Conservation (phyloP, 1,140 invertebrate species). For the Lamellibrachia luymesi region DNA sequence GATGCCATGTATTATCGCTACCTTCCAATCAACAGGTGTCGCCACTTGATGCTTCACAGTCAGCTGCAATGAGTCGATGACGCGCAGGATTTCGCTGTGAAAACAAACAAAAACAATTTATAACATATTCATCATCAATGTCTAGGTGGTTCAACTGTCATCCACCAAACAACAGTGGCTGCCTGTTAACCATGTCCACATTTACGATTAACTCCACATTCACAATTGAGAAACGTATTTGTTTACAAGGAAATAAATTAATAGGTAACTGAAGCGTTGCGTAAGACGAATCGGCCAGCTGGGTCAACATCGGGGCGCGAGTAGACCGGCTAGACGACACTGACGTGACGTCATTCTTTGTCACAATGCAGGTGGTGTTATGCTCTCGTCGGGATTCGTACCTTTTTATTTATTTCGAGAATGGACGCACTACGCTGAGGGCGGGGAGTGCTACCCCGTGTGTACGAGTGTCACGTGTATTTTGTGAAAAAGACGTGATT, state of each 20-base stretch:
- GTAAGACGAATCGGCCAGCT: background rate
- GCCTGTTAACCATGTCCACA: background rate
- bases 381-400: too few relatives aligned
- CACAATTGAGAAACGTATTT: background rate
- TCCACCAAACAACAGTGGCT: background rate
- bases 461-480: too few relatives aligned
- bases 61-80: slow-evolving; percentile 84
- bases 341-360: too few relatives aligned
- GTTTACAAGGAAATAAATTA: background rate
- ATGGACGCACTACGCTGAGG: too few relatives aligned
- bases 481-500: too few relatives aligned
- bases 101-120: slow-evolving; percentile 18
- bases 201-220: background rate
- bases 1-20: slow-evolving; percentile 71
- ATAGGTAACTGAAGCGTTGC: background rate
- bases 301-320: background rate
- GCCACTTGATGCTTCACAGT: slow-evolving; percentile 78
- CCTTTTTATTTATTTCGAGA: too few relatives aligned
- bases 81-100: slow-evolving; percentile 81
- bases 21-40: slow-evolving; percentile 85
- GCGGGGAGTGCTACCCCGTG: too few relatives aligned
- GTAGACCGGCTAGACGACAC: too few relatives aligned
- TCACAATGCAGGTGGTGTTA: too few relatives aligned
- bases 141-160: background rate
- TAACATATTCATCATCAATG: slow-evolving; percentile 1